Evolutionary conservation across 2,888 invertebrate species (phyloP), one percentile per base, ranked within the genome.

Genomic region (Griposia aprilina): DNA sequence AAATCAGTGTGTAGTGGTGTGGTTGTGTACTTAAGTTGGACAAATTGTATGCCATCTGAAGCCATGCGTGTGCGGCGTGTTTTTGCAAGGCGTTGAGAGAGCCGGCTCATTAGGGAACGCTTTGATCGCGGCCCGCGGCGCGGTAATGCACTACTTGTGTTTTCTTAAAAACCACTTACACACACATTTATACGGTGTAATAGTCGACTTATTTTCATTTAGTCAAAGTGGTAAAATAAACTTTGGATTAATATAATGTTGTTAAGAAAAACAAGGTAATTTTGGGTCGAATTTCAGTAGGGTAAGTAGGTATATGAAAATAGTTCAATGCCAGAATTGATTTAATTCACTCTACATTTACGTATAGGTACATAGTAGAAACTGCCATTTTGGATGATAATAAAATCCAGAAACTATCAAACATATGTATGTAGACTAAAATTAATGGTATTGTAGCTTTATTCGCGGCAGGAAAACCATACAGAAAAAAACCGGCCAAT

Each of bases 131-230:
- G 79, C 78, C 62, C 84, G 67, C 67, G 20, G 78, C 77, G 69
- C 66, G 62, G 82, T 90, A 90, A 91, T 91, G 90, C 88, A 88
- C 87, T 87, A 91, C 90, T 89, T 84, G 83, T 86, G 85, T 89
- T 90, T 90, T 87, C 88, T 88, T 88, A 86, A 83, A 86, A 83
- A 74, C 76, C 81, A 84, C 79, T 85, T 72, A 76, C 72, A 80
- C 77, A 71, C 23, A 83, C 55, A 83, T 82, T 76, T 79, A 76
- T 77, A 66, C 6, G 26, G 30, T 60, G 20, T 36, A 66, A 50
- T 69, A 73, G 68, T 68, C 63, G 67, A 62, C 63, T 83, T 74
- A 68, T 68, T 74, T 74, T 86, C 36, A 71, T 86, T 83, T 83
- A 50, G 30, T 48, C 30, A 65, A 67, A 78, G 71, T 62, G 72